A percentile compares a stretch with the other conserved stretches of the same genome.
Evolutionary conservation across 2,797 vertebrate genomes (phyloP).

Genomic region (Coranthus polyacanthus): DNA sequence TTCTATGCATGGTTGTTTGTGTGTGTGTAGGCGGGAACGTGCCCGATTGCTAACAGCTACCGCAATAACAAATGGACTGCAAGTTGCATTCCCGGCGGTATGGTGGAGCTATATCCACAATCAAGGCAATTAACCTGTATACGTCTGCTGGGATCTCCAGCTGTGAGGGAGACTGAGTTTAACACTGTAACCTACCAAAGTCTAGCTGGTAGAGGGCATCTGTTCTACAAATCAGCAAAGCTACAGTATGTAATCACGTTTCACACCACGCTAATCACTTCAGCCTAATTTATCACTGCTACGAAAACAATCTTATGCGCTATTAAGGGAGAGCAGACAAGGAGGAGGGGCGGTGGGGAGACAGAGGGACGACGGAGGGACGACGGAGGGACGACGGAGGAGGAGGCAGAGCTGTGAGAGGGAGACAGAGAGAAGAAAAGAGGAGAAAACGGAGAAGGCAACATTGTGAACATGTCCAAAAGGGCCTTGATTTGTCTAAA

Average conservation of each 20-base stretch:
- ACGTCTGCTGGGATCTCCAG: slow-evolving; percentile 76
- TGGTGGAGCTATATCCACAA: slow-evolving; percentile 75
- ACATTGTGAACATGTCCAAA: slow-evolving; percentile 55
- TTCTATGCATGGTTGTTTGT: neutral
- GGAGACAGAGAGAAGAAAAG: slow-evolving; percentile 13
- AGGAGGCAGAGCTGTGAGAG: slow-evolving; percentile 18
- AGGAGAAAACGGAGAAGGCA: slow-evolving; percentile 31
- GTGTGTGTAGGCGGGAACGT: slow-evolving; percentile 15
- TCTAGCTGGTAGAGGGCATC: slow-evolving; percentile 84
- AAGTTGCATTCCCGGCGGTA: slow-evolving; percentile 64
- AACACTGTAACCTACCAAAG: slow-evolving; percentile 75
- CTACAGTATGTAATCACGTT: slow-evolving; percentile 84
- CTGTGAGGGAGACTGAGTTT: slow-evolving; percentile 72
- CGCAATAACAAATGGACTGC: slow-evolving; percentile 68
- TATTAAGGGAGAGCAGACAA: slow-evolving; percentile 54
- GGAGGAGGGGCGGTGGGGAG: slow-evolving; percentile 11
- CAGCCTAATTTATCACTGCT: slow-evolving; percentile 84
- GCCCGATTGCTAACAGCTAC: slow-evolving; percentile 32
- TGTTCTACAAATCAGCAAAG: slow-evolving; percentile 84
- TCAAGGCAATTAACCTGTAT: slow-evolving; percentile 85
- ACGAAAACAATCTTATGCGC: slow-evolving; percentile 76
- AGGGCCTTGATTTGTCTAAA: slow-evolving; percentile 65
- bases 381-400: slow-evolving; percentile 5
- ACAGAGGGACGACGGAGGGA: slow-evolving; percentile 7
- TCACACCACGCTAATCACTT: slow-evolving; percentile 87